Conservation (phyloP, 1,140 invertebrate genomes). For the Philotrypesis tridentata region DNA sequence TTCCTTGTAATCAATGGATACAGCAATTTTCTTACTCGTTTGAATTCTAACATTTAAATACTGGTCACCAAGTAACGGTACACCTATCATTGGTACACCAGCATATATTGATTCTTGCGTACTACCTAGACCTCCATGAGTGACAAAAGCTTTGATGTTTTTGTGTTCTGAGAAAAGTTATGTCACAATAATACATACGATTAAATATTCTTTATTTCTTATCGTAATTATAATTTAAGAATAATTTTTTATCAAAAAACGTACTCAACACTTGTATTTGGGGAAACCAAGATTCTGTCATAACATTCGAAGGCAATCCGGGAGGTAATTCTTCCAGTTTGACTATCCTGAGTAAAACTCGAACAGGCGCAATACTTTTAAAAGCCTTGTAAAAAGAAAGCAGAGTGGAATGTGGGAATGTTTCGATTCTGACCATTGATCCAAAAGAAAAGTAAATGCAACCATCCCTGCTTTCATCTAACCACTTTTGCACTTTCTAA, state of each 20-base stretch:
- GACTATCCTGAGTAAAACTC: slow-evolving; percentile 60
- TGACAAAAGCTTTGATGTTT: slow-evolving; percentile 82
- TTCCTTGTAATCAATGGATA: slow-evolving; percentile 61
- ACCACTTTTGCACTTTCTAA: slow-evolving; percentile 79
- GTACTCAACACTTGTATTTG: slow-evolving; percentile 74
- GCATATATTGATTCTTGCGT: slow-evolving; percentile 81
- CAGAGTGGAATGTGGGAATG: slow-evolving; percentile 61
- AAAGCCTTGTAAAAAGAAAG: slow-evolving; percentile 58
- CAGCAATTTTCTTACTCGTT: slow-evolving; percentile 52
- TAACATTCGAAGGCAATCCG: slow-evolving; percentile 77
- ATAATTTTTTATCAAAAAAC: slow-evolving; percentile 1
- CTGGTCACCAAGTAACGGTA: slow-evolving; percentile 82
- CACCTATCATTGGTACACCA: slow-evolving; percentile 80
- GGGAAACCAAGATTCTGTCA: slow-evolving; percentile 78
- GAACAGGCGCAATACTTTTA: slow-evolving; percentile 60
- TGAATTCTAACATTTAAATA: slow-evolving; percentile 72
- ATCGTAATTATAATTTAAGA: too few species aligned
- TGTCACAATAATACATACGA: too few species aligned
- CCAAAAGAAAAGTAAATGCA: too few species aligned
- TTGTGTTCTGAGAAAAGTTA: too few species aligned
- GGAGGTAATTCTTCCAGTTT: slow-evolving; percentile 60
- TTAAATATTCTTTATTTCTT: too few species aligned
- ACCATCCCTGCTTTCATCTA: too few species aligned
- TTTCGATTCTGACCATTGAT: slow-evolving; percentile 80
- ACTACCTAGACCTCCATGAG: slow-evolving; percentile 82